These are phyloP conservation scores for Darevskia nairensis DNA, from an alignment of 2,797 vertebrate species.

Conservation along the genomic window DNA sequence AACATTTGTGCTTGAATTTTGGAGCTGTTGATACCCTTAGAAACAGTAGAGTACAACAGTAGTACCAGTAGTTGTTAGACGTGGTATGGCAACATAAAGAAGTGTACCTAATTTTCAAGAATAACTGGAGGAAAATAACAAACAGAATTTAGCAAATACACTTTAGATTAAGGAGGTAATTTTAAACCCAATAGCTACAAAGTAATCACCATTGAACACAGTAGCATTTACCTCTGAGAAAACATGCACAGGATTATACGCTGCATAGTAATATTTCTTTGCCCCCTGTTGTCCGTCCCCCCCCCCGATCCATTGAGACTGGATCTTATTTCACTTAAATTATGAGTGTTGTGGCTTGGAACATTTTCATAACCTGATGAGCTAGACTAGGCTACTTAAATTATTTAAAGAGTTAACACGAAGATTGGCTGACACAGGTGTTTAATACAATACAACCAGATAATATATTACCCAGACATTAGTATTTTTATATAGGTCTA, in stretches of 20 bases:
- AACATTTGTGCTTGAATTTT: conserved; percentile 51
- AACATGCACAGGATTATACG: background rate
- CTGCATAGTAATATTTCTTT: background rate
- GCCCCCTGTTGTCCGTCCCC: background rate
- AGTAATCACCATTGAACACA: background rate
- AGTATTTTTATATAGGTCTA: conserved; percentile 31
- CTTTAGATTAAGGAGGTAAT: background rate
- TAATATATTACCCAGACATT: conserved; percentile 22
- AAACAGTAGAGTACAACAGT: conserved; percentile 15
- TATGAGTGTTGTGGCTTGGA: background rate
- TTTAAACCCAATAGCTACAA: background rate
- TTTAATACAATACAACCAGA: conserved; percentile 49
- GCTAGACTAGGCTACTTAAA: background rate
- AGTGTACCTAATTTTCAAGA: background rate
- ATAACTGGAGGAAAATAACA: too few relatives aligned
- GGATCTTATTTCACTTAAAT: background rate
- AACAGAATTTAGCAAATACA: background rate
- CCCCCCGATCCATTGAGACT: background rate
- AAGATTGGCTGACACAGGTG: background rate
- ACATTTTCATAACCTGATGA: background rate
- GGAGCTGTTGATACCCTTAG: conserved; percentile 46
- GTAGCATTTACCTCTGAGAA: background rate
- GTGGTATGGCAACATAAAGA: conserved; percentile 25
- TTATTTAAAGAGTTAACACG: background rate
- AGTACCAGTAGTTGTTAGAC: background rate